Conservation (phyloP, 2,888 invertebrate species). For the Eupithecia centaureata region DNA sequence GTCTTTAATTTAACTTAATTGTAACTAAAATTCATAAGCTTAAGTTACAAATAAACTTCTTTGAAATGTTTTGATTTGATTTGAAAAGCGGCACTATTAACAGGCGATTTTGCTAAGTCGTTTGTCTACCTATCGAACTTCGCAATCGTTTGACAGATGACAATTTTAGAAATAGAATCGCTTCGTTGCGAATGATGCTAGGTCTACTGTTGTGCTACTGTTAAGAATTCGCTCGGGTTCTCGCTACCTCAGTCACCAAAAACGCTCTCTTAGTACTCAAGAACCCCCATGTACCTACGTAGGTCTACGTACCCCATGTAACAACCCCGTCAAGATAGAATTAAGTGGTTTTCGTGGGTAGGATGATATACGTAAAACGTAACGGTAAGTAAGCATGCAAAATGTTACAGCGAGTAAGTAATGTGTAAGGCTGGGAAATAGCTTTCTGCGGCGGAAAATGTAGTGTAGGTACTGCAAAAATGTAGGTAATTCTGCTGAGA, state of each 20-base stretch:
- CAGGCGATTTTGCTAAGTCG: too few species aligned
- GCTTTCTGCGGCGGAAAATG: not conserved
- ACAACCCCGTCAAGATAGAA: conserved; percentile 18
- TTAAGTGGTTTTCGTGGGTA: conserved; percentile 31
- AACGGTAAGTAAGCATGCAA: conserved; percentile 19
- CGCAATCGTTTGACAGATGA: too few species aligned
- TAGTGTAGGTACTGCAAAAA: not conserved
- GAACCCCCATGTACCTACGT: conserved; percentile 13
- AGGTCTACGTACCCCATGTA: not conserved
- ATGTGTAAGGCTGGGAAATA: not conserved
- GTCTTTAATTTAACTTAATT: too few species aligned
- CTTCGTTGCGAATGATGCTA: too few species aligned
- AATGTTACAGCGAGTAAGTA: conserved; percentile 19
- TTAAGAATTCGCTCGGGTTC: not conserved
- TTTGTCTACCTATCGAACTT: too few species aligned
- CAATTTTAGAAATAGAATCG: too few species aligned
- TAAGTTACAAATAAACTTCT: too few species aligned
- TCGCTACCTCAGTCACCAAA: not conserved
- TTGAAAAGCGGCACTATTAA: too few species aligned
- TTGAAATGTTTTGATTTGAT: too few species aligned
- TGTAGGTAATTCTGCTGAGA: not conserved
- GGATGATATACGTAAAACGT: conserved; percentile 17
- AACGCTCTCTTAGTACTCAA: conserved; percentile 9
- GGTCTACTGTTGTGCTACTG: too few species aligned
- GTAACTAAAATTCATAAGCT: too few species aligned